Conservation (phyloP, 92 coral and sea anemone genomes). For the Muricea muricata region DNA sequence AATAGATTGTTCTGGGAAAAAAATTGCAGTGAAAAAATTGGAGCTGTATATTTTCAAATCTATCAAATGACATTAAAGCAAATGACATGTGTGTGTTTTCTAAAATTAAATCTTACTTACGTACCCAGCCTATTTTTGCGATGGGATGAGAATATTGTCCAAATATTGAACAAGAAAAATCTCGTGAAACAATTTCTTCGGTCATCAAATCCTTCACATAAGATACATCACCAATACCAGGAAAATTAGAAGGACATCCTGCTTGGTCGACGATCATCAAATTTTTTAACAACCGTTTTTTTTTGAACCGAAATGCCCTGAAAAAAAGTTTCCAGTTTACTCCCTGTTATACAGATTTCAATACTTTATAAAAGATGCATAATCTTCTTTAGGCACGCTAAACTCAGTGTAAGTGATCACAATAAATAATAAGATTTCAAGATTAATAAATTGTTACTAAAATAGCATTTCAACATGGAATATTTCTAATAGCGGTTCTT, state of each 20-base stretch:
- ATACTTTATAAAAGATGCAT: no score
- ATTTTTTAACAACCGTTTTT: background rate
- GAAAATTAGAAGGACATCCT: background rate
- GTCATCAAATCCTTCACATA: background rate
- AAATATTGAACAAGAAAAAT: slow-evolving; percentile 11
- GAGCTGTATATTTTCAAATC: no score
- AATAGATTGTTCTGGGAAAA: no score
- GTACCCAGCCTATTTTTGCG: background rate
- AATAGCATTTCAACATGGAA: no score
- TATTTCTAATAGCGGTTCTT: no score
- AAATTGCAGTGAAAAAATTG: no score
- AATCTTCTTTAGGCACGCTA: no score
- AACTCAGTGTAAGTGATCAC: no score
- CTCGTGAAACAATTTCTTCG: background rate
- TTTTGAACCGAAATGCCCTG: slow-evolving; percentile 3
- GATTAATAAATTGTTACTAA: no score
- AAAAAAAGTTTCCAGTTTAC: background rate
- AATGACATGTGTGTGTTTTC: no score
- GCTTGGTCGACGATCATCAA: slow-evolving; percentile 5
- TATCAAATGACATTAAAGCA: no score
- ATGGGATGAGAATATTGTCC: background rate
- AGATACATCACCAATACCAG: background rate
- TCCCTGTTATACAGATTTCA: background rate
- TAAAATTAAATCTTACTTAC: background rate
- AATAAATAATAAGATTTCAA: no score